Conservation (phyloP, 2,113 vertebrate species). For the Oenanthe melanoleuca region DNA sequence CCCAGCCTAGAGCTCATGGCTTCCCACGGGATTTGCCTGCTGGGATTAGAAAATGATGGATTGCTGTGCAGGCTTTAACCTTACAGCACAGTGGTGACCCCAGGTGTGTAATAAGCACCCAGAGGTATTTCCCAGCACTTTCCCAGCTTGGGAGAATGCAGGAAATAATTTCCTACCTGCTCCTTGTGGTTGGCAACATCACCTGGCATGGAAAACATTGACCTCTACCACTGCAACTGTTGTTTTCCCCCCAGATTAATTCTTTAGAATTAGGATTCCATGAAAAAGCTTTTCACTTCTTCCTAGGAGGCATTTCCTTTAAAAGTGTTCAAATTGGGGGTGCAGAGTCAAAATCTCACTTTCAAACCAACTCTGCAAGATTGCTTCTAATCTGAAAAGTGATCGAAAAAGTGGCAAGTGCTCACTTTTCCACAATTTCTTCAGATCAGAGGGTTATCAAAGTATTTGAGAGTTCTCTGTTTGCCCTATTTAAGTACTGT, state of each 20-base stretch:
- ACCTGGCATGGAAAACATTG: fast-evolving
- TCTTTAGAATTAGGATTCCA: not conserved
- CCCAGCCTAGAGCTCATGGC: not conserved
- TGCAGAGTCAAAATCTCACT: not conserved
- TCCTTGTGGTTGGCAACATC: not conserved
- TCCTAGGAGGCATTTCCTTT: not conserved
- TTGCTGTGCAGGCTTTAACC: not conserved
- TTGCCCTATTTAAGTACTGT: not conserved
- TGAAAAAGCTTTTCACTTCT: not conserved
- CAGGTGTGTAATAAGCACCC: not conserved
- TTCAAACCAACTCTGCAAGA: not conserved
- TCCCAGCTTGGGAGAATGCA: fast-evolving
- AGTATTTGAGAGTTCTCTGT: not conserved
- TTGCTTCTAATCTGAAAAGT: not conserved
- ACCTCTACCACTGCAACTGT: not conserved
- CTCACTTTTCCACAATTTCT: not conserved
- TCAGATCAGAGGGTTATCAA: not conserved
- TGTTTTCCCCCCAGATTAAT: not conserved
- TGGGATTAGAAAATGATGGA: not conserved
- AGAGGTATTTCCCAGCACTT: not conserved
- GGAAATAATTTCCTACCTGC: fast-evolving
- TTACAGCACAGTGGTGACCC: not conserved
- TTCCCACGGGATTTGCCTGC: not conserved
- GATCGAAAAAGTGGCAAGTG: not conserved
- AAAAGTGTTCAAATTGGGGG: not conserved